Conservation (phyloP, 2,888 invertebrate species). For the Bellardia bayeri region DNA sequence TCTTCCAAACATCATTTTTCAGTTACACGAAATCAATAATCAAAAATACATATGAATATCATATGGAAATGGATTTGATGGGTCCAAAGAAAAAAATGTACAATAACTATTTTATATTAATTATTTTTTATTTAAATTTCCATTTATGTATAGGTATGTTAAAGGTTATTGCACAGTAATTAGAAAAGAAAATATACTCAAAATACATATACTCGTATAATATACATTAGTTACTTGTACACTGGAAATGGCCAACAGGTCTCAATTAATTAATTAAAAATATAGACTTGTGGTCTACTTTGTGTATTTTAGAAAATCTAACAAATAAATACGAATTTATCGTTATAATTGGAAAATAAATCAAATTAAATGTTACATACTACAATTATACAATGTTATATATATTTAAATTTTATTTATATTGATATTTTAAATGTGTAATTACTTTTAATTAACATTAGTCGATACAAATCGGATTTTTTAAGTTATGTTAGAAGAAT, state of each 20-base stretch:
- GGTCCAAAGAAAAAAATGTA: not conserved
- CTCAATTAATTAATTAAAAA: not conserved
- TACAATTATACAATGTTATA: constrained; percentile 53
- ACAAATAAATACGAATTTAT: not conserved
- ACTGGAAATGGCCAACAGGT: constrained; percentile 15
- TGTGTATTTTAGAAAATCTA: constrained; percentile 1
- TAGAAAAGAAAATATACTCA: constrained; percentile 25
- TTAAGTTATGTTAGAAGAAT: constrained; percentile 39
- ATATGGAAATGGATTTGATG: too few relatives aligned
- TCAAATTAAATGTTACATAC: constrained; percentile 14
- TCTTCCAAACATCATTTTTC: too few relatives aligned
- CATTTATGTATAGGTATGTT: constrained; percentile 26
- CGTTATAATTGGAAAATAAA: not conserved
- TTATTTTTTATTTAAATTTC: constrained; percentile 5
- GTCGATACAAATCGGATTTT: constrained; percentile 31
- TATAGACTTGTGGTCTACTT: not conserved
- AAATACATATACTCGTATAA: constrained; percentile 23
- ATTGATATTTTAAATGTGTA: constrained; percentile 38
- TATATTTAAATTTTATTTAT: not conserved
- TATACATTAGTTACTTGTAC: not conserved
- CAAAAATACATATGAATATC: too few relatives aligned
- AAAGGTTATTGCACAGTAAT: constrained; percentile 55
- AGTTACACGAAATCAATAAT: too few relatives aligned
- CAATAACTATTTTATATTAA: not conserved
- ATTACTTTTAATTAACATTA: constrained; percentile 40